Evolutionary conservation across 2,113 vertebrate species (phyloP).

Genomic region (Oryzias celebensis): DNA sequence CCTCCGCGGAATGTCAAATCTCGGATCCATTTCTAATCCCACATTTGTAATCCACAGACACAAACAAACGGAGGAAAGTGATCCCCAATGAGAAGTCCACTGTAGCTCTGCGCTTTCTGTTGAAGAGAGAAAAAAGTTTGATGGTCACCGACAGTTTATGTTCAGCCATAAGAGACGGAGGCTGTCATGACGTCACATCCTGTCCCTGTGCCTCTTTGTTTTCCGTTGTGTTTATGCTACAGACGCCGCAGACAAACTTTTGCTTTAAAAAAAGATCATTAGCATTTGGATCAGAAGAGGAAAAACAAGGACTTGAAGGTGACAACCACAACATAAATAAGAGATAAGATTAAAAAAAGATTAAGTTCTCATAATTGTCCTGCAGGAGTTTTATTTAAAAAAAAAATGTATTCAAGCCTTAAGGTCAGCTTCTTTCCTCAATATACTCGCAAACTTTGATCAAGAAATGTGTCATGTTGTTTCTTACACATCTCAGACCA

Average conservation of each 20-base stretch:
- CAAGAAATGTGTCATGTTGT: too few species aligned
- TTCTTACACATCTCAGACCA: too few species aligned
- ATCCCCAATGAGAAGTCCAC: accelerated
- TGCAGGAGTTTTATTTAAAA: too few species aligned
- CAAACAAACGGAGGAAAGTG: neutral
- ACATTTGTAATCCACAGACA: slow-evolving; percentile 54
- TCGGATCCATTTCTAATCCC: slow-evolving; percentile 78
- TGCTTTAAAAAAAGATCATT: neutral
- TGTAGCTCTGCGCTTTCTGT: slow-evolving; percentile 35
- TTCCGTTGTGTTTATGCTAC: neutral
- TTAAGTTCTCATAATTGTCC: too few species aligned
- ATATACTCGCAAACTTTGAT: too few species aligned
- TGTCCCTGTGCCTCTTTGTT: slow-evolving; percentile 48
- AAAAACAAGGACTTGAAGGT: too few species aligned
- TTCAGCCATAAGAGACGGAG: slow-evolving; percentile 60
- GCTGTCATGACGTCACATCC: slow-evolving; percentile 68
- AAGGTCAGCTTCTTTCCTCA: too few species aligned
- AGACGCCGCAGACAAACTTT: neutral
- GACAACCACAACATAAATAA: too few species aligned
- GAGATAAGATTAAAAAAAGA: too few species aligned
- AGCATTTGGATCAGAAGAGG: neutral
- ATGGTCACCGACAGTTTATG: slow-evolving; percentile 49
- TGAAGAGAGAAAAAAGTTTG: slow-evolving; percentile 68
- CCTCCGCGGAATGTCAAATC: slow-evolving; percentile 80
- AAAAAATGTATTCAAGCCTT: too few species aligned